phyloP scores from a whole-genome alignment of 2,888 invertebrate species.

The Leistus spinibarbis region DNA sequence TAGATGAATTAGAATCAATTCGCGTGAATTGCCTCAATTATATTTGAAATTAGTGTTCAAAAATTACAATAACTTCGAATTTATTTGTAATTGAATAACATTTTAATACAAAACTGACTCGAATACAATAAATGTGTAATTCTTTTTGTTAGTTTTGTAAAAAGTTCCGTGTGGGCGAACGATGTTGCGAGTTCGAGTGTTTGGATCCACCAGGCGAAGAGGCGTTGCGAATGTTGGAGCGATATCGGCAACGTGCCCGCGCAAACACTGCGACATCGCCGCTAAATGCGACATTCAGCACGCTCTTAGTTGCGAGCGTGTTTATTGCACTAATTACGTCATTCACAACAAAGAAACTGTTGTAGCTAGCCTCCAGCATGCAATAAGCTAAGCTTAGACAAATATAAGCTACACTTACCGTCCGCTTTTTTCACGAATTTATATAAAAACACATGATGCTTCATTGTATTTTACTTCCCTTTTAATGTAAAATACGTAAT shows the following conservation, averaged over 20 bases:
- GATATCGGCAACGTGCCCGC: constrained; percentile 46
- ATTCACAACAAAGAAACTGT: background rate
- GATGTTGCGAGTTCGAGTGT: constrained; percentile 90
- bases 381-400: background rate
- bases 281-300: background rate
- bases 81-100: too few relatives aligned
- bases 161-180: constrained; percentile 80
- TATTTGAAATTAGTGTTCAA: too few relatives aligned
- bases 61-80: too few relatives aligned
- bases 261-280: constrained; percentile 8
- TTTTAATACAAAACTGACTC: too few relatives aligned
- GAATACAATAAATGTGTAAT: too few relatives aligned
- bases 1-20: too few relatives aligned
- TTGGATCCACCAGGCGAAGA: constrained; percentile 77
- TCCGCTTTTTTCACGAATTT: background rate
- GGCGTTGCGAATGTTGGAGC: constrained; percentile 51
- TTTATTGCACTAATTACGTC: too few relatives aligned
- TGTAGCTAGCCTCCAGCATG: background rate
- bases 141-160: constrained; percentile 73
- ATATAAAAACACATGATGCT: background rate
- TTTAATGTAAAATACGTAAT: too few relatives aligned
- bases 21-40: too few relatives aligned
- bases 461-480: too few relatives aligned
- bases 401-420: background rate
- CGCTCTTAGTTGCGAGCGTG: too few relatives aligned